These are phyloP conservation scores for Mugil cephalus DNA, from an alignment of 2,113 vertebrate genomes.

Conservation along the genomic window DNA sequence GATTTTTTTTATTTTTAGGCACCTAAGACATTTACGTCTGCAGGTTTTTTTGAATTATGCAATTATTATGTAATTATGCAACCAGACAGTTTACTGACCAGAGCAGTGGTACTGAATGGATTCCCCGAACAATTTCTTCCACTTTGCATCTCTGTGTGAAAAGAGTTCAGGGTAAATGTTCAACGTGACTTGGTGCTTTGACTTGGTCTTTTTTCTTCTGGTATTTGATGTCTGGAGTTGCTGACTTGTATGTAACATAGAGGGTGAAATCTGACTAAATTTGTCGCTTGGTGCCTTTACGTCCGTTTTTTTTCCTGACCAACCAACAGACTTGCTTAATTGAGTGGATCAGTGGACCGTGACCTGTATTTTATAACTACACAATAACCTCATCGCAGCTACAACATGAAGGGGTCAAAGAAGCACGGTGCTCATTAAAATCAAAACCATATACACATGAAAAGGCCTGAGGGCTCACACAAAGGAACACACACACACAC, in stretches of 20 bases:
- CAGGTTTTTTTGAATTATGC: too few relatives aligned
- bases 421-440: constrained; percentile 64
- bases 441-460: constrained; percentile 41
- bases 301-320: neutral
- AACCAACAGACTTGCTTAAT: constrained; percentile 26
- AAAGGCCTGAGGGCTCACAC: constrained; percentile 32
- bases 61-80: too few relatives aligned
- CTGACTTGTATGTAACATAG: neutral
- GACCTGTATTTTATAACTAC: constrained; percentile 54
- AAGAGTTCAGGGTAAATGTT: too few relatives aligned
- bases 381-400: constrained; percentile 49
- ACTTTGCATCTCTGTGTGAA: too few relatives aligned
- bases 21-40: too few relatives aligned
- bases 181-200: too few relatives aligned
- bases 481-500: constrained; percentile 19
- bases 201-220: too few relatives aligned
- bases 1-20: too few relatives aligned
- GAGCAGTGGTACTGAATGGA: too few relatives aligned
- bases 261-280: neutral
- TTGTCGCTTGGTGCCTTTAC: neutral
- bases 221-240: too few relatives aligned
- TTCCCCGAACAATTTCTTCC: too few relatives aligned
- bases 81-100: too few relatives aligned
- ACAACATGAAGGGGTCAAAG: constrained; percentile 48
- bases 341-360: constrained; percentile 38